A percentile compares a stretch with the other conserved stretches of the same genome.
Evolutionary conservation across 2,888 invertebrate species (phyloP).

Genomic region (Pycnomerus fuliginosus): DNA sequence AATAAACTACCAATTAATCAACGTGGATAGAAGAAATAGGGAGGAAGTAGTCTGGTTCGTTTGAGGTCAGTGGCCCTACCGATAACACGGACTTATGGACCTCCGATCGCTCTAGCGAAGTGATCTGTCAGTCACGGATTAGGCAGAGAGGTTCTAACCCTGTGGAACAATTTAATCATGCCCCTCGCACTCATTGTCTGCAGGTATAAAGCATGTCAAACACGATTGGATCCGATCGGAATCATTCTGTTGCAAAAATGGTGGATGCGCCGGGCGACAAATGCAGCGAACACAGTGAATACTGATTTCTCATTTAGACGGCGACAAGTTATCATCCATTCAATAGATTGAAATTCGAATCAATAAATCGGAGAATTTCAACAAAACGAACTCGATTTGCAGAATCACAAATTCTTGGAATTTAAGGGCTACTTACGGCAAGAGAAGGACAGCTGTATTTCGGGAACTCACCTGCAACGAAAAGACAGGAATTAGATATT

Average conservation of each 20-base stretch:
- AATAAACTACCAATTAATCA: conserved; percentile 39
- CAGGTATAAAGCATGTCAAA: conserved; percentile 25
- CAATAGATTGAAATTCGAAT: conserved; percentile 5
- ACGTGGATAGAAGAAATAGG: conserved; percentile 9
- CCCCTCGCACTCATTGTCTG: conserved; percentile 28
- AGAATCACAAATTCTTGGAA: conserved; percentile 15
- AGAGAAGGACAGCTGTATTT: too few species aligned
- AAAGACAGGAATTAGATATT: conserved; percentile 6
- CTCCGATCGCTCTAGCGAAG: conserved; percentile 12
- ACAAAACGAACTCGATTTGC: conserved; percentile 16
- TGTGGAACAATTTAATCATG: conserved; percentile 34
- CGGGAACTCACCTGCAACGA: conserved; percentile 12
- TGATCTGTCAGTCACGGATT: conserved; percentile 37
- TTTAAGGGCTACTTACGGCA: background rate
- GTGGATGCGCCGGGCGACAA: conserved; percentile 21
- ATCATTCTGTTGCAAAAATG: conserved; percentile 9
- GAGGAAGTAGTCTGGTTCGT: conserved; percentile 9
- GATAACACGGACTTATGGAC: conserved; percentile 18
- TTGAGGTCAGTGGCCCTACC: conserved; percentile 22
- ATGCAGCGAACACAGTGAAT: background rate
- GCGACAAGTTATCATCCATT: conserved; percentile 11
- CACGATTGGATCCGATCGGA: too few species aligned
- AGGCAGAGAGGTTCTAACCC: conserved; percentile 30
- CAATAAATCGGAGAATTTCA: conserved; percentile 10
- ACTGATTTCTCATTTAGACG: conserved; percentile 7